These are phyloP conservation scores for Diplodus puntazzo DNA, from an alignment of 2,797 vertebrate species.

Conservation along the genomic window DNA sequence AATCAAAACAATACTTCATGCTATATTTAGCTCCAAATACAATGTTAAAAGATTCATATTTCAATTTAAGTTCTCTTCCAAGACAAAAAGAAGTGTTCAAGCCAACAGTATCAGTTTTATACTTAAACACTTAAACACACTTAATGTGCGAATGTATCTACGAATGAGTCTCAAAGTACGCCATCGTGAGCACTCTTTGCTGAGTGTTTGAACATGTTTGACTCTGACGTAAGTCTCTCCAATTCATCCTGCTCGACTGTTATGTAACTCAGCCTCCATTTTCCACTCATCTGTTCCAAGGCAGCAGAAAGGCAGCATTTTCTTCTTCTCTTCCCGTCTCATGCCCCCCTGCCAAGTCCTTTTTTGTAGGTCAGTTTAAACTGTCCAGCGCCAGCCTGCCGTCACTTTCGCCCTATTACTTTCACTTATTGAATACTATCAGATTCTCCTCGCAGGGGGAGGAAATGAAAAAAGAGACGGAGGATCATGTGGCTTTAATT, in stretches of 20 bases:
- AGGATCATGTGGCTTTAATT: slow-evolving; percentile 65
- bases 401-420: slow-evolving; percentile 60
- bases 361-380: slow-evolving; percentile 41
- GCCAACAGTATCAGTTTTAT: background rate
- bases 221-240: background rate
- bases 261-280: slow-evolving; percentile 56
- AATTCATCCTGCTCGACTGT: slow-evolving; percentile 25
- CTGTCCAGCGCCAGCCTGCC: slow-evolving; percentile 18
- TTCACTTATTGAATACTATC: slow-evolving; percentile 70
- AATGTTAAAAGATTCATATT: background rate
- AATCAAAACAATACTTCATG: background rate
- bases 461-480: slow-evolving; percentile 51
- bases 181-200: background rate
- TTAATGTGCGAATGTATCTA: background rate
- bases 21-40: background rate
- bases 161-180: background rate
- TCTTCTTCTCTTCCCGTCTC: slow-evolving; percentile 22
- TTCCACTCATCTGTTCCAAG: slow-evolving; percentile 61
- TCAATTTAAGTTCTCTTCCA: too few relatives aligned
- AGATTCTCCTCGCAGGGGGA: slow-evolving; percentile 73
- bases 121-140: background rate
- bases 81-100: background rate
- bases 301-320: slow-evolving; percentile 49
- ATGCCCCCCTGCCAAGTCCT: slow-evolving; percentile 49
- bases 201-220: slow-evolving; percentile 10